Evolutionary conservation across 1,140 invertebrate species (phyloP), one percentile per base, ranked within the genome.

Genomic region (Stegodyphus mimosarum): DNA sequence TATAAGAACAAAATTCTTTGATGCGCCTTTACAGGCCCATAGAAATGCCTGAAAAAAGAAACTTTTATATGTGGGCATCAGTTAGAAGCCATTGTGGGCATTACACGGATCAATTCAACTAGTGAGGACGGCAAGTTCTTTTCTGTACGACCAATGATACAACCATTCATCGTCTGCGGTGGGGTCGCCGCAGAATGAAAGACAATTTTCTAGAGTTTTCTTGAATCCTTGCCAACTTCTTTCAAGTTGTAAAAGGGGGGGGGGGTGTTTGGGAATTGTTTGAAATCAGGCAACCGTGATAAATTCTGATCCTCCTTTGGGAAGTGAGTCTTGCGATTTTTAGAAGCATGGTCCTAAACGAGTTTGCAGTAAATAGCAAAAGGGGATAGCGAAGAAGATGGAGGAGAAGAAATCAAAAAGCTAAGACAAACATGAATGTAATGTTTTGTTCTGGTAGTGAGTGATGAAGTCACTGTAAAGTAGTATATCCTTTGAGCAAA

Each of bases 41-140:
- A 33, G 33, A 33, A 33, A 33, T 33, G 33, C 33, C 33, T 33
- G 5, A 60, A 60, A 60, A 60, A 60, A 72, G 50, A 81, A 81
- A 55, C 50, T 48, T 53, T 60, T 18, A 53, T 78, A 7, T 11
- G 48, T 33, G 55, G 53, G 70, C 78, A 72, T 72, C 78, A 81
- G 69, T 81, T 72, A 63, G 70, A 17, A 33, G 78, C 67, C 55
- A 81, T 81, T 81, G 70, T 72, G 48, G 60, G 70, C 53, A 72
- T 72, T 81, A 60, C 55, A 72, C 52, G 55, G 78, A 71, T 81
- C 78, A 81, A 81, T 81, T 81, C 78, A 81, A 81, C 78, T 81
- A 64, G 78, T 79, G 77, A 69, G 50, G 50, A 48, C 6, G 53
- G 50, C 51, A 53, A 33, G 51, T 49, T 64, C 55, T 53, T 77